phyloP scores from a whole-genome alignment of 2,888 invertebrate genomes.

The Antitype chi region DNA sequence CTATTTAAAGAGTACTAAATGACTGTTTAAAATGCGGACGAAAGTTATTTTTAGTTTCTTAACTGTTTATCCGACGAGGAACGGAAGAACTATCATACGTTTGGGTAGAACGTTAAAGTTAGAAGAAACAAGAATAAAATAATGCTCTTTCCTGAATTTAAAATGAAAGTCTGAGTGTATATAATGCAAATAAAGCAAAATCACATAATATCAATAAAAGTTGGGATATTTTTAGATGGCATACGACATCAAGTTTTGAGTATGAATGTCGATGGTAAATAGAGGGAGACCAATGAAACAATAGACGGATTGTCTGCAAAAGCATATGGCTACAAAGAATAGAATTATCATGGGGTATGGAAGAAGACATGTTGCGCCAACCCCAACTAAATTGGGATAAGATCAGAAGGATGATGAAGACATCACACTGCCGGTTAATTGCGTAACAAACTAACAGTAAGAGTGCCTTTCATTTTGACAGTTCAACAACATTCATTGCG shows the following conservation, averaged over 20 bases:
- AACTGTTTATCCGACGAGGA: conserved; percentile 38
- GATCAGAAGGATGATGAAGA: neutral
- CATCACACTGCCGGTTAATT: neutral
- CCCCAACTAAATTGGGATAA: neutral
- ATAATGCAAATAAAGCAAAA: neutral
- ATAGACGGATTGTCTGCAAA: neutral
- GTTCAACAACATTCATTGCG: no score
- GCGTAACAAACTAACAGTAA: no score
- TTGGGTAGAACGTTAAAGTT: conserved; percentile 20
- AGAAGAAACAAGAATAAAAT: conserved; percentile 13
- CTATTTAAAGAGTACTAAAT: conserved; percentile 63
- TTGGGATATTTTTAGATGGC: conserved; percentile 24
- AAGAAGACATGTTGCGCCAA: neutral
- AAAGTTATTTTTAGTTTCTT: conserved; percentile 54
- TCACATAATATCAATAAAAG: conserved; percentile 4
- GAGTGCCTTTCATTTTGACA: no score
- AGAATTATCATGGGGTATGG: neutral
- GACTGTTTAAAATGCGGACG: conserved; percentile 54
- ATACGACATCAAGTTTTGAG: conserved; percentile 18
- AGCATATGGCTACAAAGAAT: neutral
- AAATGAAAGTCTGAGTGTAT: neutral
- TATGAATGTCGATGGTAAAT: neutral
- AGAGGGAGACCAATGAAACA: neutral
- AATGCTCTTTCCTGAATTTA: neutral
- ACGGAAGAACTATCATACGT: conserved; percentile 49